Evolutionary conservation across 2,797 vertebrate genomes (phyloP), one percentile per base, ranked within the genome.

Genomic region (Vultur gryphus): DNA sequence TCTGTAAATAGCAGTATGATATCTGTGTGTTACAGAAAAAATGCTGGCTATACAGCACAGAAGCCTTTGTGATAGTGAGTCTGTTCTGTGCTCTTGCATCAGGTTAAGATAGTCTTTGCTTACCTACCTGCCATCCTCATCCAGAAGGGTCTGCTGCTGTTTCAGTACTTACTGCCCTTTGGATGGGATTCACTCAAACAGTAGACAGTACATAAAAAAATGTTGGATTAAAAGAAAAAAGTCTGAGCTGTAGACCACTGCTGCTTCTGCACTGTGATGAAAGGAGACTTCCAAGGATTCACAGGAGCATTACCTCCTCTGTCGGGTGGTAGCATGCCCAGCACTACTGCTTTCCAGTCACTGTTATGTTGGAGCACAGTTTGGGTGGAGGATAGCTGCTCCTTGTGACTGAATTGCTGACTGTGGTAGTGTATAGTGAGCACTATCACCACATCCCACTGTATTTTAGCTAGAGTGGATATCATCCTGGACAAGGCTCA

Each of bases 241-340:
- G 10, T 20, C 58, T 43, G n/a, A 76, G 48, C 49, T 66, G 72
- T 6, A 29, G n/a, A 66, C 19, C 24, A 10, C 25, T 39, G 43
- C 12, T 51, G 10, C 41, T 84, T 75, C 67, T 51, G 35, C 41
- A 5, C 12, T 23, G 15, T 37, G 49, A 17, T 24, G 59, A 62
- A 81, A 51, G 37, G 26, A 12, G 24, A 28, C 11, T 48, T 67
- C 10, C 15, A 25, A 57, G 29, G 46, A 24, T 37, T 14, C 4
- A 3, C 7, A 19, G 62, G 19, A 71, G 12, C 3, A 1, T 14
- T n/a, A 5, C 20, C n/a, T 58, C 24, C 12, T 62, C 44, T 1
- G 2, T 18, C 0, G 1, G 33, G 23, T 1, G 2, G 33, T 15
- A 11, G 6, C n/a, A 23, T 6, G 10, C 13, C 41, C 24, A 26